Base-by-base conservation (phyloP, 2,888 invertebrate species). In the Chrysina gloriosa region DNA sequence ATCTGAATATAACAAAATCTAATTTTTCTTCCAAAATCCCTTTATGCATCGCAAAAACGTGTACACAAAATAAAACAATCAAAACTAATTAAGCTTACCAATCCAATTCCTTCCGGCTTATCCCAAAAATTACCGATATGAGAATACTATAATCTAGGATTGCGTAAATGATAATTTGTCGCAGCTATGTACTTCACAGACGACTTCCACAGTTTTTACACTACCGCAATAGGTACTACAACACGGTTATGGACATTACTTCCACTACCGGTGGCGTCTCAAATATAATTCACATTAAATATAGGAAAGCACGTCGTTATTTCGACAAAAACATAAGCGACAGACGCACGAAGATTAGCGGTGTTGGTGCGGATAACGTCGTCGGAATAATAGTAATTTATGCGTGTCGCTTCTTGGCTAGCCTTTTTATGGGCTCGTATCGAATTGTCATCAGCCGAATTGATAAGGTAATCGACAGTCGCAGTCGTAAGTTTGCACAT, bases 221-320 rank as follows among this genome's bases (percentile, higher is more conserved):
- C 19, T 9, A 45, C 45, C n/a, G 21, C 5, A 9, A 31, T 4
- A 31, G 47, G 14, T 9, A 31, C 31, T 9, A 52, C 11, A 7
- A 9, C 16, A 52, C 21, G n/a, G n/a, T 50, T 61, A 61, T 27
- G 25, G 14, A 29, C n/a, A 42, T 42, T 42, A 27, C 27, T 61
- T 61, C 42, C 27, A 61, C 42, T 61, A 25, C 27, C 14, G 27
- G 42, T 19, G 29, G 16, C 19, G 29, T 25, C 45, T 29, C 58
- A 61, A 36, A 61, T 61, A 42, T 16, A 19, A 61, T 61, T 61
- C 42, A 45, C 42, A 42, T 42, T 42, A 58, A 50, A 58, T 58
- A 42, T 61, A n/a, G 58, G 42, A 61, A 61, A 61, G 23, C 58
- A 61, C 45, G 58, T 42, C 27, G 42, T 39, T 25, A 19, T 7